Evolutionary conservation across 2,797 vertebrate genomes (phyloP).

Genomic region (Adelosebastes latens): DNA sequence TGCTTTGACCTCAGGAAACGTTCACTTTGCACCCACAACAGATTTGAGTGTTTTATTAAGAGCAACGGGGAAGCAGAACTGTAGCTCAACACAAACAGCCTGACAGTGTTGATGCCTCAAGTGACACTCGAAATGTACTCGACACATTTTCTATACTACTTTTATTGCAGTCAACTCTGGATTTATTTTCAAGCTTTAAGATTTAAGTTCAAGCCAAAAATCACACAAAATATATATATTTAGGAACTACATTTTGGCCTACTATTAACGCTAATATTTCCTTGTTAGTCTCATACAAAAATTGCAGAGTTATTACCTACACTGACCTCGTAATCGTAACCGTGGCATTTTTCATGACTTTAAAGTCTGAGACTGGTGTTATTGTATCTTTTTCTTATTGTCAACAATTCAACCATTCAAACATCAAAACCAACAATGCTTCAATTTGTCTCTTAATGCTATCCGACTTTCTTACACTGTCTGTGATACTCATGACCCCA

Average conservation of each 20-base stretch:
- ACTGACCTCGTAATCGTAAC: background rate
- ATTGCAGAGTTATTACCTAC: background rate
- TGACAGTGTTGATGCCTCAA: slow-evolving; percentile 4
- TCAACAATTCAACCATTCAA: background rate
- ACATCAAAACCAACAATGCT: background rate
- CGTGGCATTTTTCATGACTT: background rate
- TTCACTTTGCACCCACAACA: slow-evolving; percentile 9
- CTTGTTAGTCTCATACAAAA: background rate
- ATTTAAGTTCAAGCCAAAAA: background rate
- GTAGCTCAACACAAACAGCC: background rate
- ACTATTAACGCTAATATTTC: background rate
- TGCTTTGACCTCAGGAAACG: slow-evolving; percentile 42
- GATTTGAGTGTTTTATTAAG: slow-evolving; percentile 15
- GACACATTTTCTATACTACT: background rate
- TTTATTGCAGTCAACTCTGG: background rate
- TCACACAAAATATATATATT: background rate
- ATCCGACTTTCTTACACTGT: background rate
- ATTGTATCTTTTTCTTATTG: background rate
- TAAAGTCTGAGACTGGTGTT: background rate
- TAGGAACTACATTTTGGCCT: background rate
- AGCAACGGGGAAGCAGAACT: background rate
- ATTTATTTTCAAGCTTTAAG: background rate
- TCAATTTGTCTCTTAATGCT: background rate
- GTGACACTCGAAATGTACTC: background rate
- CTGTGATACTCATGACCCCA: background rate